phyloP scores from a whole-genome alignment of 2,113 vertebrate species.

The Euleptes europaea region DNA sequence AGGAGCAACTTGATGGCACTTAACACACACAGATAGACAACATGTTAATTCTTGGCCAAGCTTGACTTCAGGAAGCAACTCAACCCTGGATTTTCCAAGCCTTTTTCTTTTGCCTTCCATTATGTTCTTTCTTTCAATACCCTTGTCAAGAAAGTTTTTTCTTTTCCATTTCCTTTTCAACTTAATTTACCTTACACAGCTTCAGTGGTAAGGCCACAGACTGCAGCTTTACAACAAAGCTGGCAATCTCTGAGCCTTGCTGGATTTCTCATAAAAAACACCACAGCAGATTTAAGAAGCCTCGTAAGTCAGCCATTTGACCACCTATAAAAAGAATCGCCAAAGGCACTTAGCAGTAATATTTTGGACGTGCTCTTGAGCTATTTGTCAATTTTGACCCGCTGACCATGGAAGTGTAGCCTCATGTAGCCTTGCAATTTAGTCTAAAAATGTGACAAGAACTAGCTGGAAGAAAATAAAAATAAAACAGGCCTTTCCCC shows the following conservation, averaged over 20 bases:
- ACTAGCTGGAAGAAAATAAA: background rate
- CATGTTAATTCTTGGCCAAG: background rate
- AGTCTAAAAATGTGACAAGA: background rate
- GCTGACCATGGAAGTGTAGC: background rate
- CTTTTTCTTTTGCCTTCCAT: background rate
- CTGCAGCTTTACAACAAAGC: background rate
- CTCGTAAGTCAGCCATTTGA: background rate
- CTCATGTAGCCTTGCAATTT: background rate
- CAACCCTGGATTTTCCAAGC: background rate
- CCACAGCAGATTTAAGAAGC: conserved; percentile 1
- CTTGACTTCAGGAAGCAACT: background rate
- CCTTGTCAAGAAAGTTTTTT: background rate
- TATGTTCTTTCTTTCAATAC: background rate
- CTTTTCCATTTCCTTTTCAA: background rate
- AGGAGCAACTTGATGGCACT: no score
- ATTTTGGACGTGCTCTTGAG: background rate
- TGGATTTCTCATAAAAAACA: background rate
- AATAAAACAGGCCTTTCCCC: background rate
- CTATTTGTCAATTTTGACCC: background rate
- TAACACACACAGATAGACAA: no score
- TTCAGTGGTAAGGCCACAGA: background rate
- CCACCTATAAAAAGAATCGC: background rate
- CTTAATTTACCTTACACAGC: conserved; percentile 4
- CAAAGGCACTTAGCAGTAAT: background rate
- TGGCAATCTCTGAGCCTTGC: background rate